Base-by-base conservation (phyloP, 2,888 invertebrate species). In the Phortica okadai region DNA sequence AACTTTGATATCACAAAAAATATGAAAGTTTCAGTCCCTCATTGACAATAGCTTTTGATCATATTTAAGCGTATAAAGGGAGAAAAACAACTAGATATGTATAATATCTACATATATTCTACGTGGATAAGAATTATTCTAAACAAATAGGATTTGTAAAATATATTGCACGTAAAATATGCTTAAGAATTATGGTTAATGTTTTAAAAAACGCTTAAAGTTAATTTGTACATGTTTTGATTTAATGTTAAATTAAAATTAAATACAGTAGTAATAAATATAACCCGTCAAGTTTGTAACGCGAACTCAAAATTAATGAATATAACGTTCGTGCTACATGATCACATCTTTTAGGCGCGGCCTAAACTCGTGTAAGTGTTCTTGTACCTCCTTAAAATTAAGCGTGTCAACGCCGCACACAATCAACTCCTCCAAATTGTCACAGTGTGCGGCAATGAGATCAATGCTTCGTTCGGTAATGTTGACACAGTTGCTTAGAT, bases 261-360 rank as follows among this genome's bases (percentile, higher is more conserved):
- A 45, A 16, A 6, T 50, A 50, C 3, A 14, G 50, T 50, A 14
- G 50, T 50, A 11, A 14, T 50, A 50, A 33, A 6, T 66, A 10
- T 66, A 69, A 45, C n/a, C 44, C 45, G 45, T 69, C 21, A 21
- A 50, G 14, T 45, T 45, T 45, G 1, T 42, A n/a, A 16, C 44
- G 67, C 44, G 70, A 33, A 33, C 33, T 50, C 3, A 6, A 50
- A 14, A 11, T 33, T 72, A 75, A 79, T 85, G 79, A 66, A 85
- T 87, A 7, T 81, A 76, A 76, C 87, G 82, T 78, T 88, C 87
- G 82, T 84, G 88, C 87, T 88, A 88, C 80, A 87, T 78, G 50
- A 81, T 66, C 69, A 81, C 80, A 41, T 83, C 82, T 76, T 83
- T 83, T 70, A 87, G 74, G 59, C 83, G 78, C 2, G 86, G 89